Percentiles rank a stretch among this genome's conserved stretches.
Conservation (phyloP, 2,888 invertebrate species). For the Saturnia japonica region DNA sequence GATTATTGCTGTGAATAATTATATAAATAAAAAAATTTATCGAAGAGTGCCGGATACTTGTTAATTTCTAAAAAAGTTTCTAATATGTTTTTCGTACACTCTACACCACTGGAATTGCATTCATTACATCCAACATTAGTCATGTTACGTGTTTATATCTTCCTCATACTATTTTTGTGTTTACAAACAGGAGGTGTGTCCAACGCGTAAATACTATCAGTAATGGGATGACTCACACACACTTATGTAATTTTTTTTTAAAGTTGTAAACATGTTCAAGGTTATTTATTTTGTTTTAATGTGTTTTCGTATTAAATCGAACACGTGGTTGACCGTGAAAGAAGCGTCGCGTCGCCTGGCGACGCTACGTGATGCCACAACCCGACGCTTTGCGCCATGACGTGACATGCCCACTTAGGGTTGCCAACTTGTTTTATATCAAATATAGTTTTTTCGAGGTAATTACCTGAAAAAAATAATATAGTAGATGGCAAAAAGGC, state of each 20-base stretch:
- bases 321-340: constrained; percentile 7
- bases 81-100: neutral
- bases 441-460: too few species aligned
- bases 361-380: neutral
- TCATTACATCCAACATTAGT: neutral
- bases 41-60: too few species aligned
- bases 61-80: neutral
- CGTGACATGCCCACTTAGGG: too few species aligned
- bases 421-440: too few species aligned
- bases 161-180: constrained; percentile 8
- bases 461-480: too few species aligned
- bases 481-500: too few species aligned
- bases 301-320: neutral
- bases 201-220: constrained; percentile 17
- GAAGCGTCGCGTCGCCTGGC: too few species aligned
- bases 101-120: neutral
- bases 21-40: too few species aligned
- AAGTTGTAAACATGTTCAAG: constrained; percentile 39
- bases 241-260: constrained; percentile 20
- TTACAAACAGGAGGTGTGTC: constrained; percentile 26
- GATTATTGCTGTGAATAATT: too few species aligned
- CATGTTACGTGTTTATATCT: constrained; percentile 7
- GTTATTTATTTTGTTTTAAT: constrained; percentile 22
- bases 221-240: constrained; percentile 16
- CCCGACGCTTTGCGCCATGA: too few species aligned